Evolutionary conservation across 2,888 invertebrate species (phyloP), one percentile per base, ranked within the genome.

Genomic region (Conchocele bisecta): DNA sequence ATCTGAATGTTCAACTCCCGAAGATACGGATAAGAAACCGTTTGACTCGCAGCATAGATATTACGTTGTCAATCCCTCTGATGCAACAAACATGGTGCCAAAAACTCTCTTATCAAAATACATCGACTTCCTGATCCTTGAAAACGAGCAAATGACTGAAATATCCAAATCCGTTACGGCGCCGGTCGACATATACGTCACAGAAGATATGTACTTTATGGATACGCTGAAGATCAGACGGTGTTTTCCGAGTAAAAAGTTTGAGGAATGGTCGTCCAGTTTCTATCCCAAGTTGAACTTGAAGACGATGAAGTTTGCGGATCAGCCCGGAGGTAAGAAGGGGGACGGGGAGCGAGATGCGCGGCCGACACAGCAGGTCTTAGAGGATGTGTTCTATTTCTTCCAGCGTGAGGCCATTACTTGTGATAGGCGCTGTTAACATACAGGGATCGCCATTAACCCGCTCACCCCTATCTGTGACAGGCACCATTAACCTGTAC

Each of bases 91-190:
- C 20, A 73, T 77, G 73, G 33, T 68, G 6, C 31, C 77, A 24
- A 79, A 76, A 65, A 69, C 69, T 4, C 66, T 81, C 6, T 44
- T 83, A 11, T 50, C 56, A 9, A 81, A 81, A 57, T 88, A 88
- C 65, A 88, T 88, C 39, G 88, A 88, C 61, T 86, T 85, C 44
- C 79, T 88, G 6, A 78, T 87, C 33, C 70, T 82, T 41, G 88
- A 88, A 70, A 88, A 88, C 74, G 88, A 88, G 60, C 82, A 84
- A 29, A 78, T 88, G n/a, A 88, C 88, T 5, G 84, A 88, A 65
- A 88, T 88, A 37, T 88, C 88, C 6, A 79, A 85, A 48, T 84
- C 86, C 20, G 82, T 83, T 22, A 84, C 86, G 7, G 77, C 84
- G 6, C 85, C 87, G 1, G 83, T 85, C 13, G 84, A 85, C 44